These are phyloP conservation scores for Tenthredo distinguenda DNA, from an alignment of 2,888 invertebrate genomes.

Conservation along the genomic window DNA sequence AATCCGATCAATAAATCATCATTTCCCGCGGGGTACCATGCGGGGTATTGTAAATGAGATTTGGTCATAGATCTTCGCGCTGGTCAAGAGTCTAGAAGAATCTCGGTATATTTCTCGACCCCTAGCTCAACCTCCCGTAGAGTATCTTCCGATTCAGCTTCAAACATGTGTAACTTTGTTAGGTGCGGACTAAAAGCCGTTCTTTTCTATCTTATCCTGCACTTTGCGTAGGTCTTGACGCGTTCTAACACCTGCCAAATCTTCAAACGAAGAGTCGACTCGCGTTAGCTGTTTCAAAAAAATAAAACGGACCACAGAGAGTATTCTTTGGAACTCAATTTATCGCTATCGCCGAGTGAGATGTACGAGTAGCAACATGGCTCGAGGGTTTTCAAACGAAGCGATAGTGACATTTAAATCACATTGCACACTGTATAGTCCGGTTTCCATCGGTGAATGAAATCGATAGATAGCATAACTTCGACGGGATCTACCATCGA, in stretches of 20 bases:
- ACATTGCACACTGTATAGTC: not conserved
- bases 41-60: constrained; percentile 65
- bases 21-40: constrained; percentile 40
- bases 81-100: constrained; percentile 29
- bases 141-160: constrained; percentile 33
- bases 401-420: not conserved
- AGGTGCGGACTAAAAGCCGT: not conserved
- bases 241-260: not conserved
- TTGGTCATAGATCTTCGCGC: constrained; percentile 65
- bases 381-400: not conserved
- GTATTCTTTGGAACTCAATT: not conserved
- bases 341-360: not conserved
- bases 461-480: not conserved
- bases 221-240: not conserved
- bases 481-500: constrained; percentile 63
- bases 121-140: constrained; percentile 37
- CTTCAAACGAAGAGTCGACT: not conserved
- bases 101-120: constrained; percentile 5
- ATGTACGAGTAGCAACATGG: not conserved
- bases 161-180: constrained; percentile 47
- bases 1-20: constrained; percentile 50
- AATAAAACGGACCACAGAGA: not conserved
- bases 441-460: constrained; percentile 41
- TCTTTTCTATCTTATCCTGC: not conserved
- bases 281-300: not conserved